Percentiles rank a stretch among this genome's conserved stretches.
These are phyloP conservation scores for Cebidichthys violaceus DNA, from an alignment of 2,113 vertebrate genomes.

Conservation along the genomic window DNA sequence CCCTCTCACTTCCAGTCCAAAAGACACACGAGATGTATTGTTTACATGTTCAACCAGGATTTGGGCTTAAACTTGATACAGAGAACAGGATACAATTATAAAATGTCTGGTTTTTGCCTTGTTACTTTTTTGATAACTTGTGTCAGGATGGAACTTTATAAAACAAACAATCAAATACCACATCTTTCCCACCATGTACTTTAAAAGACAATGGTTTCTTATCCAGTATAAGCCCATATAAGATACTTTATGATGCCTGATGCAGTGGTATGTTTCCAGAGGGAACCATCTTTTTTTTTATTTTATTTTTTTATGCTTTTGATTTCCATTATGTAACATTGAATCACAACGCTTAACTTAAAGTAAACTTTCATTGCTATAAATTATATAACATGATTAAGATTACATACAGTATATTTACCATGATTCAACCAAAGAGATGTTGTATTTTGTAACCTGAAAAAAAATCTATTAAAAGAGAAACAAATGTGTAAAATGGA, in stretches of 20 bases:
- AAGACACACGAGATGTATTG: not conserved
- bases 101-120: not conserved
- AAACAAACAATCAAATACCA: not conserved
- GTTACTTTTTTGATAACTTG: not conserved
- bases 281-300: not conserved
- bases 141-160: not conserved
- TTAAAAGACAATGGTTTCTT: not conserved
- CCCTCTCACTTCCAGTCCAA: not conserved
- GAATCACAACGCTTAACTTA: not conserved
- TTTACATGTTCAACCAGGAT: not conserved
- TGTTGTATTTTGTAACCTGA: not conserved
- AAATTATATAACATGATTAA: not conserved
- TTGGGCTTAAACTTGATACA: not conserved
- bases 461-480: not conserved
- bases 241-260: not conserved
- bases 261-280: not conserved
- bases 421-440: not conserved
- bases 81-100: not conserved
- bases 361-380: not conserved
- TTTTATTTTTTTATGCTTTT: not conserved
- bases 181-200: not conserved
- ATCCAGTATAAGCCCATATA: not conserved
- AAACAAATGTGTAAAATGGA: not conserved
- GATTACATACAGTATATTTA: too few relatives aligned
- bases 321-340: not conserved